Percentiles rank a stretch among this genome's conserved stretches.
Conservation (phyloP, 2,113 vertebrate genomes). For the Pterocles burchelli region DNA sequence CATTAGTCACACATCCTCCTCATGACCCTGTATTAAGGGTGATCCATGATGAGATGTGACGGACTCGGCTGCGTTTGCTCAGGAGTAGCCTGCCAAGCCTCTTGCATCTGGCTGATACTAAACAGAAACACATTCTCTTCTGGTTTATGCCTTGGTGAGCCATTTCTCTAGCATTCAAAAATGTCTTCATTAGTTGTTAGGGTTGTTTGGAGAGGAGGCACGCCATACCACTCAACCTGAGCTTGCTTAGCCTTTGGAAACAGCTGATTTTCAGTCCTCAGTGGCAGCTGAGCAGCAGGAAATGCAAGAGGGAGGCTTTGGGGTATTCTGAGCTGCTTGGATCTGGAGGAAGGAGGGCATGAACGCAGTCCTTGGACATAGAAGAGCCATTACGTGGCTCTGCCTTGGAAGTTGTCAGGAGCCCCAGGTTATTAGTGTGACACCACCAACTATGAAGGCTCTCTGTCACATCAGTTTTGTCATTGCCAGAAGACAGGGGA, state of each 20-base stretch:
- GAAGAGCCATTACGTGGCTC: background rate
- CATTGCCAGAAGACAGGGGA: background rate
- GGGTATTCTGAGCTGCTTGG: background rate
- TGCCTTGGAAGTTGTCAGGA: background rate
- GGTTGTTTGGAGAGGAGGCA: background rate
- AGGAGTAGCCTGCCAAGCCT: slow-evolving; percentile 32
- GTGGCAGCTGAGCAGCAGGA: background rate
- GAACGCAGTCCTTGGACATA: background rate
- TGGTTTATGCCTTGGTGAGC: background rate
- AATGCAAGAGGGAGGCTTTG: background rate
- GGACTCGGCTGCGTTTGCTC: slow-evolving; percentile 11
- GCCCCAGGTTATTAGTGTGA: background rate
- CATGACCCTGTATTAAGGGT: slow-evolving; percentile 42
- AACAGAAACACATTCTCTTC: slow-evolving; percentile 29
- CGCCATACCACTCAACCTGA: background rate
- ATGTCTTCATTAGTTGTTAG: background rate
- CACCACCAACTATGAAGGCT: background rate
- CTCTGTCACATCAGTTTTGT: background rate
- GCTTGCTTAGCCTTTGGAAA: background rate
- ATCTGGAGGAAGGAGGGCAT: background rate
- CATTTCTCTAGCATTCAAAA: background rate
- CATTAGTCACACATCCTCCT: slow-evolving; percentile 53
- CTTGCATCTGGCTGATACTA: slow-evolving; percentile 1
- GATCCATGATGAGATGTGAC: slow-evolving; percentile 12
- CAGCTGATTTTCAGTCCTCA: background rate